Percentiles rank a stretch among this genome's conserved stretches.
Conservation (phyloP, 2,888 invertebrate genomes). For the Liopterus haemorrhoidalis region DNA sequence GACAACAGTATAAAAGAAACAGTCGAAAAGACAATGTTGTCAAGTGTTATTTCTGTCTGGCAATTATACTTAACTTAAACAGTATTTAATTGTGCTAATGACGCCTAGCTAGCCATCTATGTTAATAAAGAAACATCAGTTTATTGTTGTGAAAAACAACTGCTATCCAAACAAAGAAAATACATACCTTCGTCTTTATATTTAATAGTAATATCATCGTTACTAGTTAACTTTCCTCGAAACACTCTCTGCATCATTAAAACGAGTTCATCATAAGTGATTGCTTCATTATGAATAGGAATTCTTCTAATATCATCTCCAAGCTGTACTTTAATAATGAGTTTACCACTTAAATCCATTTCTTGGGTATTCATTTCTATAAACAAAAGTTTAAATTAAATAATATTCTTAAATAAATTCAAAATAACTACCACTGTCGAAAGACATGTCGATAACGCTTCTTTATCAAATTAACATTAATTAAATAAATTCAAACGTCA, state of each 20-base stretch:
- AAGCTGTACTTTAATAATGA: slow-evolving; percentile 54
- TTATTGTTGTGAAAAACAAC: slow-evolving; percentile 3
- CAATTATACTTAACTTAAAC: too few relatives aligned
- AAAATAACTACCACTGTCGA: too few relatives aligned
- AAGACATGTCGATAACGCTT: too few relatives aligned
- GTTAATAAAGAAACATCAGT: too few relatives aligned
- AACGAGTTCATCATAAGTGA: slow-evolving; percentile 63
- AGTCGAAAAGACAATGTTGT: too few relatives aligned
- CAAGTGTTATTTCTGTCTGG: too few relatives aligned
- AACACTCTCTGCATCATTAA: slow-evolving; percentile 70
- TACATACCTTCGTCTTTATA: slow-evolving; percentile 63
- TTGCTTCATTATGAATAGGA: slow-evolving; percentile 66
- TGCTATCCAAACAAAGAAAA: slow-evolving; percentile 21
- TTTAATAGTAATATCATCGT: slow-evolving; percentile 63
- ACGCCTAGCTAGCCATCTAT: too few relatives aligned
- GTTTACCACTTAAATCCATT: slow-evolving; percentile 49
- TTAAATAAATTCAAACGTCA: too few relatives aligned
- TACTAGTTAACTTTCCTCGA: slow-evolving; percentile 54
- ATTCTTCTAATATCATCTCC: slow-evolving; percentile 63
- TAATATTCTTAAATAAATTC: too few relatives aligned
- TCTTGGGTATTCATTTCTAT: slow-evolving; percentile 30
- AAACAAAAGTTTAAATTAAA: neutral
- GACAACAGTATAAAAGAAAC: neutral
- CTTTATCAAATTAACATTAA: too few relatives aligned
- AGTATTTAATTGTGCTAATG: too few relatives aligned